phyloP scores from a whole-genome alignment of 1,140 invertebrate genomes.

The Macrotrachela quadricornifera region DNA sequence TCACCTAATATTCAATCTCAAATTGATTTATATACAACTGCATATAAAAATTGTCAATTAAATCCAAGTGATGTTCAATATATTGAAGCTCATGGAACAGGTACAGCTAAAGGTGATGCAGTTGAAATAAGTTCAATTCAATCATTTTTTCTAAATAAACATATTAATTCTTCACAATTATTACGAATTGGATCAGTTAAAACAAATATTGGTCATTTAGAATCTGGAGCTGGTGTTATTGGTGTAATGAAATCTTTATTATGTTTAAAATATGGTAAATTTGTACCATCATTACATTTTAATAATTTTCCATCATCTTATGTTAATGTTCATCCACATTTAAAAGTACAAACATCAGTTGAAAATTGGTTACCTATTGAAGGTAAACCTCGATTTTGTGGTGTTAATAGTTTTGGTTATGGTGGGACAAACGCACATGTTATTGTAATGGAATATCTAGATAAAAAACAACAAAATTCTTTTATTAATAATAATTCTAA shows the following conservation, averaged over 20 bases:
- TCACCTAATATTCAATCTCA: neutral
- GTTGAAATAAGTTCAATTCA: neutral
- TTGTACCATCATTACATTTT: neutral
- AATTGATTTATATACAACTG: too few relatives aligned
- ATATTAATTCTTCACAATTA: neutral
- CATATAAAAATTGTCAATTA: neutral
- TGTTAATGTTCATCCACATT: slow-evolving; percentile 3
- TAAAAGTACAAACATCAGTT: slow-evolving; percentile 5
- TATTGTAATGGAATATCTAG: neutral
- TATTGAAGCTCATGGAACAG: slow-evolving; percentile 3
- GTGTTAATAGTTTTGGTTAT: neutral
- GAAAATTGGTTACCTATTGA: neutral
- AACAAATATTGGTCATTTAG: slow-evolving; percentile 2
- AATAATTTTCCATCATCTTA: neutral
- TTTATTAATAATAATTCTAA: too few relatives aligned
- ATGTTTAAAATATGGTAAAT: neutral
- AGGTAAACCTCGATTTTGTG: neutral
- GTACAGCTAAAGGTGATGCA: neutral
- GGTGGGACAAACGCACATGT: neutral
- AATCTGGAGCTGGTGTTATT: neutral
- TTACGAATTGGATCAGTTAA: slow-evolving; percentile 1
- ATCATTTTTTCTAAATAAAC: neutral
- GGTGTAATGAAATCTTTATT: neutral
- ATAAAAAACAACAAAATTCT: too few relatives aligned
- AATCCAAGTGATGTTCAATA: neutral